Base-by-base conservation (phyloP, 2,797 vertebrate genomes). In the Platyrinchus mystaceus region DNA sequence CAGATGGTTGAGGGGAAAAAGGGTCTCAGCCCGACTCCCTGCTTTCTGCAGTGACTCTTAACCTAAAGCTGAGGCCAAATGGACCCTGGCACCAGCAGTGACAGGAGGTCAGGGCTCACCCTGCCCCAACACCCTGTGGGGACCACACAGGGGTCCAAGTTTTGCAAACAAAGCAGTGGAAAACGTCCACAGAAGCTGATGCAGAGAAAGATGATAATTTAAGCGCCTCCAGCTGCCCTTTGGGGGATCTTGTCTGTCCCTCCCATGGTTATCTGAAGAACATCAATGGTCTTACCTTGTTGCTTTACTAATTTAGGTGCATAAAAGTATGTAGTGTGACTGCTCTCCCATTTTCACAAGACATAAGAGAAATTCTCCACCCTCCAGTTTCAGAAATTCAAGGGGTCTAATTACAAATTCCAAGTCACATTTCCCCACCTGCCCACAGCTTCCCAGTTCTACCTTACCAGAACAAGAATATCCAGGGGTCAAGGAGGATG, bases 41-140 rank as follows among this genome's bases (percentile, higher is more conserved):
- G 56, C 66, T 86, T 60, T 76, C 74, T 67, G 63, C 67, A 46
- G 41, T 24, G 55, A 52, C 67, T 84, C 56, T 66, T 49, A 43
- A 90, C 67, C 70, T 8, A 12, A 19, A 71, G 66, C 79, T 32
- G 73, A 41, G 70, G 41, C 46, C 63, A 59, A 36, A n/a, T 14
- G 9, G 18, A 24, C 14, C 17, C 83, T 5, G 2, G 52, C 32
- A 30, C 37, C 4, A 3, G 55, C 28, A 6, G 28, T 2, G 55
- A 76, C 69, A 67, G 43, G 20, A 47, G 63, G 74, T 63, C 63
- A 36, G 68, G 2, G 56, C 82, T 24, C 44, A 74, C 56, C 78
- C 76, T 28, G 13, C 17, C 70, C 21, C 0, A 0, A 13, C 34
- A 30, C n/a, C 58, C 53, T 2, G 9, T 0, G 1, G 1, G 53